phyloP scores from a whole-genome alignment of 2,888 invertebrate species.

The Pseudoips prasinana region DNA sequence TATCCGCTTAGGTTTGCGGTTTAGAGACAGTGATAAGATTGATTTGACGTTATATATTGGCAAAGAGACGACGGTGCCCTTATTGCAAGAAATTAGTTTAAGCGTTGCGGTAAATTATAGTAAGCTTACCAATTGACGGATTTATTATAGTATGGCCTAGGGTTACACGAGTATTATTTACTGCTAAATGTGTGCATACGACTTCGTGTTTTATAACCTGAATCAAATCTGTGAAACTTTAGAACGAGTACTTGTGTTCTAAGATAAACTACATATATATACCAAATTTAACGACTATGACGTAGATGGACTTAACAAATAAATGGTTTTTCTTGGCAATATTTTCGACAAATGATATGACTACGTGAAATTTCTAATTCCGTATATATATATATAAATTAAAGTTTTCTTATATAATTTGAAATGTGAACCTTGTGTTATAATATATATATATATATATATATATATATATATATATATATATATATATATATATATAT shows the following conservation, averaged over 20 bases:
- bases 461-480: too few relatives aligned
- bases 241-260: conserved; percentile 16
- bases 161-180: conserved; percentile 9
- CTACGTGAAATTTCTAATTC: too few relatives aligned
- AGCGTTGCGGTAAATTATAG: conserved; percentile 27
- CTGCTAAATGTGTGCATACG: conserved; percentile 24
- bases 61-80: conserved; percentile 24
- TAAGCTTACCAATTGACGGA: conserved; percentile 16
- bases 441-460: too few relatives aligned
- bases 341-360: conserved; percentile 10
- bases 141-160: conserved; percentile 16
- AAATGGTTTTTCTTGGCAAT: conserved; percentile 13
- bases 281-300: conserved; percentile 12
- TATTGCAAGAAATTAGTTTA: conserved; percentile 29
- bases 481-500: too few relatives aligned
- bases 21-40: conserved; percentile 42
- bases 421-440: too few relatives aligned
- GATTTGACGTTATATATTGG: conserved; percentile 39
- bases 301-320: conserved; percentile 17
- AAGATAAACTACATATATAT: conserved; percentile 13
- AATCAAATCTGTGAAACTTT: too few relatives aligned
- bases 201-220: too few relatives aligned
- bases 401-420: too few relatives aligned
- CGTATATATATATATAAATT: too few relatives aligned
- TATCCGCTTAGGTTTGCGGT: conserved; percentile 43